Base-by-base conservation (phyloP, 92 coral and sea anemone genomes). In the Zoanthus gigantus region DNA sequence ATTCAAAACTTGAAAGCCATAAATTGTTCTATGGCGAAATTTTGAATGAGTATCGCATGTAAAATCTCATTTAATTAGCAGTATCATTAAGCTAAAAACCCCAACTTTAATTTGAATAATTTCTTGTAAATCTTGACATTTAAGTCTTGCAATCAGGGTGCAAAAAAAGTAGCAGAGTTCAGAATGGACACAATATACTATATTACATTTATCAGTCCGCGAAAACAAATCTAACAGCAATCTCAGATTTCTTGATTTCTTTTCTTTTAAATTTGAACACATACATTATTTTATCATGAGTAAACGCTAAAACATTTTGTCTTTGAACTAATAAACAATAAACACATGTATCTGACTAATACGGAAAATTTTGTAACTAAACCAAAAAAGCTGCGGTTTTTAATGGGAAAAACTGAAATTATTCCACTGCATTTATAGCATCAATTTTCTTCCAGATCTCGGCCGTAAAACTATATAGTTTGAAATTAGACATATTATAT, bases 21-120 rank as follows among this genome's bases (percentile, higher is more conserved):
- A 81, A 66, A 58, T 60, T 81, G 74, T 23, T 81, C 58, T 14
- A 81, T 72, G 44, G 52, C 37, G 74, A 61, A 58, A 45, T 57
- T 31, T 81, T 81, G 48, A 48, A 18, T 6, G 44, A 42, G 23
- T 81, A 81, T 81, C 85, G 73, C 74, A 66, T 12, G 75, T 66
- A 81, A 81, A 81, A 68, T n/a, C 63, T 81, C 28, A 47, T 71
- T 68, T 66, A 81, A 81, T 81, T 44, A 81, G 60, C 56, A 66
- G 75, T 7, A 57, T 74, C 74, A 10, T 17, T 13, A 65, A 66
- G 52, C 48, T 58, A 45, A 53, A 17, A 13, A 6, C 0, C 46
- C 60, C 30, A 48, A 12, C 11, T 44, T 23, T 69, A 34, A 13
- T 32, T 29, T 3, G 42, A 69, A 34, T 9, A 30, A 10, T 30